Evolutionary conservation across 2,888 invertebrate genomes (phyloP), one percentile per base, ranked within the genome.

Genomic region (Latrodectus elegans): DNA sequence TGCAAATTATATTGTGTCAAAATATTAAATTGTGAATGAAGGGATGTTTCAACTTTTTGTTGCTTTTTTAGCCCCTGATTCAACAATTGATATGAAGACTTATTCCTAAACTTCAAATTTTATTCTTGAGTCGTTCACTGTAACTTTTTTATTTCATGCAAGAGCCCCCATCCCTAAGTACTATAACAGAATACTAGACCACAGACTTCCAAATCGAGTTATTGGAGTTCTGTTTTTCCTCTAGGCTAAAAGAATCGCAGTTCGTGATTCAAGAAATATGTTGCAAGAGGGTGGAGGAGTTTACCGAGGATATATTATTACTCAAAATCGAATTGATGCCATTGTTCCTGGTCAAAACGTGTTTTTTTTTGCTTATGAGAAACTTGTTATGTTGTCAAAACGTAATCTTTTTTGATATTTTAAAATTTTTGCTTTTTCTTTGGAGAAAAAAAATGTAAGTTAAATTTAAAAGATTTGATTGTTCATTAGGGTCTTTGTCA

Each of bases 141-240:
- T 72, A 72, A 60, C 80, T 64, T 80, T 80, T 80, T 80, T 80
- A 71, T 80, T 72, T 60, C 60, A n/a, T 72, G 71, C 60, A 49
- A 22, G 49, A 17, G 64, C 26, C 64, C 64, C 17, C 64, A 26
- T 38, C 55, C 71, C 53, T 80, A 38, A 60, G 60, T 52, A 52
- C 68, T 22, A 22, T 38, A 78, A 78, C 68, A 53, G 68, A 78
- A 78, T 77, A 53, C 53, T 38, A n/a, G 78, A 15, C 70, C 17
- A 38, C 72, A 72, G 80, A 72, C 38, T 38, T 71, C 64, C 51
- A 80, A 80, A 80, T 80, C 80, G 80, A 80, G 80, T 80, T 80
- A 80, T 72, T 49, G 71, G 72, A 70, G 71, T 51, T 80, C 64
- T 80, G 80, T 72, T 80, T 80, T 80, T 72, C 72, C 80, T 80